Conservation (phyloP, 2,113 vertebrate species). For the Plectropomus leopardus region DNA sequence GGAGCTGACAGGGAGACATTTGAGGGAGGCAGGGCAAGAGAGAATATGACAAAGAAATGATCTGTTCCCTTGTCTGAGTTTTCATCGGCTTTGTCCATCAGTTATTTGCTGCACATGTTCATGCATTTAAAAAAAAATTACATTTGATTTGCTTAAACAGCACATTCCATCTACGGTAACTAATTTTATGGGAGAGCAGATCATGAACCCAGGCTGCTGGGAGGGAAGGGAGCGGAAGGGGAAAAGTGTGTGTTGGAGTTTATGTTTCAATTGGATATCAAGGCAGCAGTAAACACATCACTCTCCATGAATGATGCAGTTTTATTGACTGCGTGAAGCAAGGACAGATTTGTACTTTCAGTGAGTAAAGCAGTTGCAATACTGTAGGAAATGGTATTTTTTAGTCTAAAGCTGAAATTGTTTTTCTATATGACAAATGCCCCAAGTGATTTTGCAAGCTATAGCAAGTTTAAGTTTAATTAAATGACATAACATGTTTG, state of each 20-base stretch:
- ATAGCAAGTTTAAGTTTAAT: neutral
- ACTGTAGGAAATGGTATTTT: neutral
- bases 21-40: neutral
- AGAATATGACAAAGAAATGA: neutral
- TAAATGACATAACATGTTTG: neutral
- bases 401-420: neutral
- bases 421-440: neutral
- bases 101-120: neutral
- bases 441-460: neutral
- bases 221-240: constrained; percentile 15
- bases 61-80: neutral
- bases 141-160: constrained; percentile 32
- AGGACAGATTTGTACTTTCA: neutral
- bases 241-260: constrained; percentile 11
- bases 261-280: neutral
- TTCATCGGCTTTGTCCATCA: neutral
- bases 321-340: neutral
- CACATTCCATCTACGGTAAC: constrained; percentile 33
- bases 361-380: neutral
- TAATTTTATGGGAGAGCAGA: constrained; percentile 14
- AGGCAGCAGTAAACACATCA: neutral
- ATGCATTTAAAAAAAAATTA: too few relatives aligned
- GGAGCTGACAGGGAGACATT: constrained; percentile 18
- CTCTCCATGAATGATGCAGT: neutral
- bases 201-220: neutral